phyloP scores from a whole-genome alignment of 2,113 vertebrate genomes.

The Suricata suricatta region DNA sequence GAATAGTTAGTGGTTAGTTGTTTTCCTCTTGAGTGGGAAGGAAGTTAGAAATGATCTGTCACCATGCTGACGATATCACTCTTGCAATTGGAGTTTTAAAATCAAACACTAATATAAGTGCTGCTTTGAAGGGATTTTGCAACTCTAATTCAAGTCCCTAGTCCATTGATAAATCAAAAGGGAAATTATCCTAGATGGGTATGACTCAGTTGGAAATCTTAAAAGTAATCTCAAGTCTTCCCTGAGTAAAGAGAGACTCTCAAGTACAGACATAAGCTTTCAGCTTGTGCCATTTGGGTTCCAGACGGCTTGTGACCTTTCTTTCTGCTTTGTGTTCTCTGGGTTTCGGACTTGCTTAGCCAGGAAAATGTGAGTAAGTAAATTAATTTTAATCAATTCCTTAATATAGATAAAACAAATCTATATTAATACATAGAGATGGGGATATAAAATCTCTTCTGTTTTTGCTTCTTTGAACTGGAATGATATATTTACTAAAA shows the following conservation, averaged over 20 bases:
- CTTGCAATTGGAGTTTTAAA: background rate
- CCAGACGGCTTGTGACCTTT: background rate
- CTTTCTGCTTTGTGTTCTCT: background rate
- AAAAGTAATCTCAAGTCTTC: background rate
- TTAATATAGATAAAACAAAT: background rate
- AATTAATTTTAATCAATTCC: background rate
- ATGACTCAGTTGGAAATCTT: background rate
- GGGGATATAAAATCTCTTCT: background rate
- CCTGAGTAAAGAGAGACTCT: background rate
- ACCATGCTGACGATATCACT: background rate
- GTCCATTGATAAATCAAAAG: background rate
- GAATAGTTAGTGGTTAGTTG: background rate
- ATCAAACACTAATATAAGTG: background rate
- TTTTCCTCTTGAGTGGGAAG: background rate
- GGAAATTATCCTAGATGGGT: background rate
- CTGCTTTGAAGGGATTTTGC: background rate
- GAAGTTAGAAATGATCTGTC: background rate
- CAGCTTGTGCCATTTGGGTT: background rate
- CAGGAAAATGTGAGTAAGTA: background rate
- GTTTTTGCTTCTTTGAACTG: background rate
- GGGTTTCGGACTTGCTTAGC: background rate
- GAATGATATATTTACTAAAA: slow-evolving; percentile 24
- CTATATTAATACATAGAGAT: background rate
- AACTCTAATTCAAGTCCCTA: background rate
- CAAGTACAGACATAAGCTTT: background rate